Evolutionary conservation across 2,113 vertebrate genomes (phyloP), one percentile per base, ranked within the genome.

Genomic region (Etheostoma cragini): DNA sequence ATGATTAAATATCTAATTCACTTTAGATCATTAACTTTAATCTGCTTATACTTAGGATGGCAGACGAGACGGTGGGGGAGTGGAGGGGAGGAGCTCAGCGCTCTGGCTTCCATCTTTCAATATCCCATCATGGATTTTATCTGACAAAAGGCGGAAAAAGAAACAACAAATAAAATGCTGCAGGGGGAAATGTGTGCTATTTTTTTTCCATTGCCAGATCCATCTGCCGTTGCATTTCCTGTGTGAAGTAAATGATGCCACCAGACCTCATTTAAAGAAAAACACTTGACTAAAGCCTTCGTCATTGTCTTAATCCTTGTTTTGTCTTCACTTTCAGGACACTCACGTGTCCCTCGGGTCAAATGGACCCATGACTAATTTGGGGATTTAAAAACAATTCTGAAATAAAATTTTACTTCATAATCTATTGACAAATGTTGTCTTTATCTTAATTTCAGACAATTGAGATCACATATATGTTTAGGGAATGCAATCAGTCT

Each of bases 1-100:
- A 93, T 94, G 93, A 94, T 94, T 93, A 94, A 93, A 94, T 94
- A 92, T 94, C 93, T 94, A 94, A 94, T 92, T 94, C 92, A 93
- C 92, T 94, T 94, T 91, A 92, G 87, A 91, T 93, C 91, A 93
- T 93, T 94, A 93, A 93, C 88, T 93, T 91, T 94, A 93, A 94
- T 93, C 92, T 93, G 87, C 92, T 94, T 92, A 93, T 89, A 84
- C 83, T 91, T 86, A 84, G 81, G 64, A 92, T 11, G 80, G 83
- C 83, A 88, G 87, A 78, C 16, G 80, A 83, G 76, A 45, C 24
- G 13, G 79, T 3, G 5, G 71, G 46, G 17, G 66, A 14, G 75
- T 53, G 56, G 4, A 42, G 53, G 67, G 72, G 67, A 11, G 70
- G 84, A 46, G 72, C 57, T 61, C 45, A 0, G 17, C 26, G 57